Evolutionary conservation across 2,797 vertebrate genomes (phyloP).

Genomic region (Enoplosus armatus): DNA sequence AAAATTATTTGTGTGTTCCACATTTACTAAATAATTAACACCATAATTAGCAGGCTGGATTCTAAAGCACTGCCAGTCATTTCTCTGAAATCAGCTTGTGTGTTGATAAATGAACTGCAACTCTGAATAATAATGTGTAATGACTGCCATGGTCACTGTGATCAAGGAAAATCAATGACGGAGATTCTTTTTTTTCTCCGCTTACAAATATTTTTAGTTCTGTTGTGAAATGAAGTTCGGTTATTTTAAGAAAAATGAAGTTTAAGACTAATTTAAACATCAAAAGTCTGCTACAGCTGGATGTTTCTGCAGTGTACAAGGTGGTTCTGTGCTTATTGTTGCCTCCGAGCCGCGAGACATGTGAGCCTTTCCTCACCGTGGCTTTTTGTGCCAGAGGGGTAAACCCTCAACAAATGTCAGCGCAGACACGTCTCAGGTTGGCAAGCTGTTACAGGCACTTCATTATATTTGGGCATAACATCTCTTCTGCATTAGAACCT

Average conservation of each 20-base stretch:
- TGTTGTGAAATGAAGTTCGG: too few relatives aligned
- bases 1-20: slow-evolving; percentile 7
- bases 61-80: slow-evolving; percentile 14
- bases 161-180: slow-evolving; percentile 5
- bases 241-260: not conserved
- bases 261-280: not conserved
- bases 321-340: slow-evolving; percentile 29
- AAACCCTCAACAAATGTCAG: slow-evolving; percentile 60
- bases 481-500: slow-evolving; percentile 64
- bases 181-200: not conserved
- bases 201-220: not conserved
- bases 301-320: not conserved
- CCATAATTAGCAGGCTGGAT: slow-evolving; percentile 13
- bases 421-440: slow-evolving; percentile 36
- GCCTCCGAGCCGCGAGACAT: slow-evolving; percentile 15
- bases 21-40: slow-evolving; percentile 20
- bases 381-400: slow-evolving; percentile 47
- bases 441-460: slow-evolving; percentile 59
- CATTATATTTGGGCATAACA: slow-evolving; percentile 63
- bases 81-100: not conserved
- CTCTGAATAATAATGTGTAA: slow-evolving; percentile 5
- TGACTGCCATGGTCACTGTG: not conserved
- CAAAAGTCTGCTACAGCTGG: not conserved
- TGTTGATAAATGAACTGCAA: slow-evolving; percentile 21
- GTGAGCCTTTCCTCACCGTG: slow-evolving; percentile 6